phyloP scores from a whole-genome alignment of 2,797 vertebrate species.

The Typhlichthys eigenmanni region DNA sequence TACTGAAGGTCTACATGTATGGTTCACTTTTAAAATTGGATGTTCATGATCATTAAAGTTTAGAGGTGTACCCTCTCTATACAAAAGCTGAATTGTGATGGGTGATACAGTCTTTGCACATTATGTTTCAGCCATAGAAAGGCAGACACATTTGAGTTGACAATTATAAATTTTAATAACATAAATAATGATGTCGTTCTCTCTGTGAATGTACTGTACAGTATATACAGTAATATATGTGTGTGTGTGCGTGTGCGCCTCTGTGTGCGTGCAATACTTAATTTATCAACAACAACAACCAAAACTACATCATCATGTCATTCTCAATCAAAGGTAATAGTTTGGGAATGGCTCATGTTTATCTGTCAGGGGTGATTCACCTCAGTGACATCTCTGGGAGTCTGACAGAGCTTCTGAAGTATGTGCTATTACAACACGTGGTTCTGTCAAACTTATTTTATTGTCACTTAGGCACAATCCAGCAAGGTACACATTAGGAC shows the following conservation, averaged over 20 bases:
- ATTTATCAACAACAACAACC: too few species aligned
- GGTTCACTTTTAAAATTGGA: slow-evolving; percentile 50
- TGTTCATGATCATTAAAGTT: slow-evolving; percentile 40
- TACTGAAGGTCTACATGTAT: slow-evolving; percentile 23
- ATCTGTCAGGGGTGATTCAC: slow-evolving; percentile 32
- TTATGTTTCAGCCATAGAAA: too few species aligned
- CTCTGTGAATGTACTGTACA: too few species aligned
- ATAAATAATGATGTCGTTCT: too few species aligned
- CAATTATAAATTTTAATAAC: too few species aligned
- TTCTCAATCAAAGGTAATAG: not conserved
- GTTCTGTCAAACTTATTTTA: slow-evolving; percentile 60
- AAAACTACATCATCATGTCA: too few species aligned
- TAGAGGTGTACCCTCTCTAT: slow-evolving; percentile 31
- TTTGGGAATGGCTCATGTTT: not conserved
- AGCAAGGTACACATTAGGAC: slow-evolving; percentile 55
- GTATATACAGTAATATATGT: too few species aligned
- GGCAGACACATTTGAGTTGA: too few species aligned
- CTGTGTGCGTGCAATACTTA: too few species aligned
- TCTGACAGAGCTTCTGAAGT: slow-evolving; percentile 61
- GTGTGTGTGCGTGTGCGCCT: too few species aligned
- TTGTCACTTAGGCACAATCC: slow-evolving; percentile 65
- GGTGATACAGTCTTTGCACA: slow-evolving; percentile 1
- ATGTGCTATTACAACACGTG: slow-evolving; percentile 64
- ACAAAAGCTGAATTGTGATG: slow-evolving; percentile 40
- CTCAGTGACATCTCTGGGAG: slow-evolving; percentile 29